Evolutionary conservation across 2,797 vertebrate genomes (phyloP).

Genomic region (Cirrhinus molitorella): DNA sequence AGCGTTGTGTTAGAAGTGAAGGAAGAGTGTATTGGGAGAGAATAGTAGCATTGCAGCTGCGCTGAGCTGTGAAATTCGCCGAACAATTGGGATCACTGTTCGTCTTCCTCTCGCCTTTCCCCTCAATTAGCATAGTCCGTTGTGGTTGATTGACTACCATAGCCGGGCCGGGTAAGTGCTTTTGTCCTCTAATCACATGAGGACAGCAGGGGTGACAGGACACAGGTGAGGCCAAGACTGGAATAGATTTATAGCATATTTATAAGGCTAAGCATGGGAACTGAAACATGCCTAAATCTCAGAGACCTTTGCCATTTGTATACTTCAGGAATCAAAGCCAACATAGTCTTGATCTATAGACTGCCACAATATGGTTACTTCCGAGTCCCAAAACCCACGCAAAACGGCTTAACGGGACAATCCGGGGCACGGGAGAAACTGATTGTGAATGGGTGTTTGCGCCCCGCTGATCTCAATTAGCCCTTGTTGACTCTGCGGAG

Average conservation of each 20-base stretch:
- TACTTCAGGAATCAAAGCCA: slow-evolving; percentile 31
- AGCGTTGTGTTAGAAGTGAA: slow-evolving; percentile 8
- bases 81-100: slow-evolving; percentile 86
- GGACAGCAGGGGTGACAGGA: slow-evolving; percentile 83
- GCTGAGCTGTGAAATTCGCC: slow-evolving; percentile 79
- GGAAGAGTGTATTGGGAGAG: slow-evolving; percentile 52
- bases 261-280: slow-evolving; percentile 72
- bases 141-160: slow-evolving; percentile 86
- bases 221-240: slow-evolving; percentile 83
- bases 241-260: slow-evolving; percentile 69
- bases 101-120: slow-evolving; percentile 79
- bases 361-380: slow-evolving; percentile 1
- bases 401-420: slow-evolving; percentile 26
- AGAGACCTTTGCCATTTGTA: slow-evolving; percentile 32
- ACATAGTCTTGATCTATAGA: slow-evolving; percentile 5
- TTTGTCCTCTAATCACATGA: slow-evolving; percentile 84
- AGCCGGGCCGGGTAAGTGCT: slow-evolving; percentile 76
- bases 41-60: slow-evolving; percentile 79
- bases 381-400: slow-evolving; percentile 11
- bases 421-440: slow-evolving; percentile 67
- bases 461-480: slow-evolving; percentile 75
- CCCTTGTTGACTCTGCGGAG: slow-evolving; percentile 86
- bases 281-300: slow-evolving; percentile 43
- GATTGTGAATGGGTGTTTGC: slow-evolving; percentile 76
- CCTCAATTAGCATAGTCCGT: slow-evolving; percentile 86